A percentile compares a stretch with the other conserved stretches of the same genome.
These are phyloP conservation scores for Lethenteron reissneri DNA, from an alignment of 2,113 vertebrate genomes.

Conservation along the genomic window DNA sequence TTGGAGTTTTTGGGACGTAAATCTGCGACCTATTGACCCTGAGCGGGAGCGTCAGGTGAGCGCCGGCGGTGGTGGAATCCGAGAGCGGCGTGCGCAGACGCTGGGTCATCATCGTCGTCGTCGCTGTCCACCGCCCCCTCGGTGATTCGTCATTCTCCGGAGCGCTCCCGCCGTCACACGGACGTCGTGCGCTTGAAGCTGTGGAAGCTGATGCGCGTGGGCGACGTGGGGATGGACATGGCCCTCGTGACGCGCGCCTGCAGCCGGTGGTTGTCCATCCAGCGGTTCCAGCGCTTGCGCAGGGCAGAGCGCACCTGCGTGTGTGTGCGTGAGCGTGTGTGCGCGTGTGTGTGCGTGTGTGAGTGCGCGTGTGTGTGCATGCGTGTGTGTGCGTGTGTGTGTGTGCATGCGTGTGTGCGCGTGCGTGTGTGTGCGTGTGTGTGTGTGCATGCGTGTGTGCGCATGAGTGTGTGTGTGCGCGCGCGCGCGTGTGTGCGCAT, in stretches of 20 bases:
- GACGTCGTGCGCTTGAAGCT: slow-evolving; percentile 75
- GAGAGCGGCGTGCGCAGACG: too few species aligned
- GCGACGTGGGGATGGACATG: slow-evolving; percentile 93
- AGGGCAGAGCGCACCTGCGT: slow-evolving; percentile 9
- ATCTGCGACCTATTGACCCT: too few species aligned
- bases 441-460: neutral
- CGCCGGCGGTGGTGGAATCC: too few species aligned
- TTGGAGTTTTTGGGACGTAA: too few species aligned
- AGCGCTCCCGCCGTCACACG: slow-evolving; percentile 14
- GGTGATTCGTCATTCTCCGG: too few species aligned
- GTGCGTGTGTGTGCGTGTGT: neutral
- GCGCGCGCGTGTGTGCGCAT: neutral
- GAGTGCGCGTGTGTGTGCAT: neutral
- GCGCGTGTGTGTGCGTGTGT: neutral
- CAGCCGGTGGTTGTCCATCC: slow-evolving; percentile 86
- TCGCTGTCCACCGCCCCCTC: too few species aligned
- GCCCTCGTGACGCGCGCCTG: slow-evolving; percentile 50
- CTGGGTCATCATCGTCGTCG: too few species aligned
- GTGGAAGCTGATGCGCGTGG: slow-evolving; percentile 79
- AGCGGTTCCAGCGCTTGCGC: slow-evolving; percentile 65
- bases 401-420: neutral
- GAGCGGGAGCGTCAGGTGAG: too few species aligned
- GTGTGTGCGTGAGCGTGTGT: neutral
- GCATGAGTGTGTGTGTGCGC: neutral
- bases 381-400: neutral